These are phyloP conservation scores for Acanthopleura granulata DNA, from an alignment of 2,888 invertebrate species.

Conservation along the genomic window DNA sequence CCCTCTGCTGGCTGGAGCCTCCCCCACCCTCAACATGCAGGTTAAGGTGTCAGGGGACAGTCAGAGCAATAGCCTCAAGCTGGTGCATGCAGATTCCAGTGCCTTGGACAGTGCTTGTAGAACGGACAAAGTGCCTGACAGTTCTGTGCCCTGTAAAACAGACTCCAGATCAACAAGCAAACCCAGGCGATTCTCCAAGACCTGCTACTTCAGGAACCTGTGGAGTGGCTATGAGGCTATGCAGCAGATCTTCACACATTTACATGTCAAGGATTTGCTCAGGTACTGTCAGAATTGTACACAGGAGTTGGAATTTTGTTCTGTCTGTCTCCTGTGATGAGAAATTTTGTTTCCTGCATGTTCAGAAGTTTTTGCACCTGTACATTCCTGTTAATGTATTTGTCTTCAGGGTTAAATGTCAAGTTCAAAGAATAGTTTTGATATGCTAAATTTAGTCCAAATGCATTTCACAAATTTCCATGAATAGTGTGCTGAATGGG, in stretches of 20 bases:
- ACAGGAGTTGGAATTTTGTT: too few species aligned
- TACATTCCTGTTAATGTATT: too few species aligned
- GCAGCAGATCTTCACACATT: conserved; percentile 52
- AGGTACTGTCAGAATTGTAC: conserved; percentile 34
- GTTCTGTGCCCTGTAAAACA: neutral
- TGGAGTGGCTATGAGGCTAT: conserved; percentile 59
- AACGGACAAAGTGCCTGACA: neutral
- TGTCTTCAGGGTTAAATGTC: too few species aligned
- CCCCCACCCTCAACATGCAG: conserved; percentile 22
- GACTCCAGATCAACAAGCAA: conserved; percentile 17
- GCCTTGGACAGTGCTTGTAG: neutral
- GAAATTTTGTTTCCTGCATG: too few species aligned
- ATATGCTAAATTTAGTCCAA: too few species aligned
- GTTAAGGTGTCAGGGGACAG: conserved; percentile 18
- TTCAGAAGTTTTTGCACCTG: too few species aligned
- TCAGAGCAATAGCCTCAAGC: neutral
- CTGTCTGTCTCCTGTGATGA: too few species aligned
- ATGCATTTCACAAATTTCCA: too few species aligned
- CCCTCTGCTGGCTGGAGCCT: conserved; percentile 32
- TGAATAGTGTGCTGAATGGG: too few species aligned
- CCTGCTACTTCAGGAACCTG: conserved; percentile 48
- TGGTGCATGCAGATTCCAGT: neutral
- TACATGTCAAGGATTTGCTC: conserved; percentile 49
- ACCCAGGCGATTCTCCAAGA: conserved; percentile 21
- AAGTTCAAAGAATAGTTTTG: too few species aligned